Evolutionary conservation across 1,140 invertebrate species (phyloP), one percentile per base, ranked within the genome.

Genomic region (Ceratina calcarata): DNA sequence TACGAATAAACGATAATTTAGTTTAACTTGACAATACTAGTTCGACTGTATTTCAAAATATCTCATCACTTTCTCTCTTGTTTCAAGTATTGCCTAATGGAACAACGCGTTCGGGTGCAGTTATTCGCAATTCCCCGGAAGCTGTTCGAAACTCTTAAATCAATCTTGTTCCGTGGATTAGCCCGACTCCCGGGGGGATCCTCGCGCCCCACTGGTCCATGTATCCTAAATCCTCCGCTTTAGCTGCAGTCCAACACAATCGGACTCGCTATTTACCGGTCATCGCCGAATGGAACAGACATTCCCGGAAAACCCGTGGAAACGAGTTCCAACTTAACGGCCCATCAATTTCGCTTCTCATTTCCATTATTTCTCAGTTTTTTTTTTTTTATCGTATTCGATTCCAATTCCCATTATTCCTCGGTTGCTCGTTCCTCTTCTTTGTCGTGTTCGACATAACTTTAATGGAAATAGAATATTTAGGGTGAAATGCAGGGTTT

Each of bases 271-370:
- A 73, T 55, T 85, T 80, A 62, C 51, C 37, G 65, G 32, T 65
- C 65, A 85, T 81, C 80, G 62, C 78, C 57, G 32, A 65, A 64
- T 66, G 90, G 88, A 89, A 90, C n/a, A 53, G 45, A 68, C 74
- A 16, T 60, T 27, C 89, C 87, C 82, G 90, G 87, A 81, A 70
- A 83, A 90, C 88, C 87, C 88, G 76, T 20, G 53, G 76, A 82
- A 82, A 78, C 45, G 89, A 82, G 69, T 22, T 68, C 45, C 89
- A 91, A 91, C 90, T 91, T 91, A 89, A 91, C 89, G 90, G 88
- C 78, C 90, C 90, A 84, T 86, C 84, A 78, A 68, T 82, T 80
- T 71, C 61, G n/a, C 24, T 69, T 49, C 45, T 69, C 51, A 24
- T 83, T 80, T 69, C 68, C 51, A 78, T 57, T 74, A 74, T 55